Evolutionary conservation across 2,797 vertebrate species (phyloP).

Genomic region (Cossypha dichroa): DNA sequence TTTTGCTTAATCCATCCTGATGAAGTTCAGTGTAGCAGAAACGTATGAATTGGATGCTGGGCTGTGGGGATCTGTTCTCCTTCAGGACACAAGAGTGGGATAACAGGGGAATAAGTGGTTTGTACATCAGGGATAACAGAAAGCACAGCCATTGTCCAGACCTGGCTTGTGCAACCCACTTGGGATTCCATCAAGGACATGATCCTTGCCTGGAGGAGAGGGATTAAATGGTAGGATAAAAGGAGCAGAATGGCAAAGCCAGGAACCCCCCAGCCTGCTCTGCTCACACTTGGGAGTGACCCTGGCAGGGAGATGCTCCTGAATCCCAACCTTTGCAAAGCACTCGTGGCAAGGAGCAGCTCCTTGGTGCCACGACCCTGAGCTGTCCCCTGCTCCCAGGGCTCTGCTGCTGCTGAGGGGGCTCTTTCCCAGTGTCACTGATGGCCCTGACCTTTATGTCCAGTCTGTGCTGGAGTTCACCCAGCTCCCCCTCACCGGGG

Average conservation of each 20-base stretch:
- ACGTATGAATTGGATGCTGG: neutral
- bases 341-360: neutral
- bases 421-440: neutral
- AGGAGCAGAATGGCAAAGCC: neutral
- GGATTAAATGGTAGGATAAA: neutral
- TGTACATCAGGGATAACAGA: neutral
- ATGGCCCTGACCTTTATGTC: slow-evolving; percentile 40
- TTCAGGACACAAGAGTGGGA: neutral
- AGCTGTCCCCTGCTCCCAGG: neutral
- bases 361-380: neutral
- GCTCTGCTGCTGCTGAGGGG: neutral
- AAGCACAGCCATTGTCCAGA: neutral
- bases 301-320: neutral
- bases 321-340: neutral
- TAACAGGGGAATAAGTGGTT: neutral
- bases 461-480: neutral
- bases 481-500: neutral
- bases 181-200: neutral
- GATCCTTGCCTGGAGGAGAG: neutral
- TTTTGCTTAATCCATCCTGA: neutral
- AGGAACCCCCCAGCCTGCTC: neutral
- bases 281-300: neutral
- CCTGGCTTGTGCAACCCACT: neutral
- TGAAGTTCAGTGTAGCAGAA: neutral
- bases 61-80: neutral